These are phyloP conservation scores for Drosophila kuntzei DNA, from an alignment of 2,888 invertebrate species.

Conservation along the genomic window DNA sequence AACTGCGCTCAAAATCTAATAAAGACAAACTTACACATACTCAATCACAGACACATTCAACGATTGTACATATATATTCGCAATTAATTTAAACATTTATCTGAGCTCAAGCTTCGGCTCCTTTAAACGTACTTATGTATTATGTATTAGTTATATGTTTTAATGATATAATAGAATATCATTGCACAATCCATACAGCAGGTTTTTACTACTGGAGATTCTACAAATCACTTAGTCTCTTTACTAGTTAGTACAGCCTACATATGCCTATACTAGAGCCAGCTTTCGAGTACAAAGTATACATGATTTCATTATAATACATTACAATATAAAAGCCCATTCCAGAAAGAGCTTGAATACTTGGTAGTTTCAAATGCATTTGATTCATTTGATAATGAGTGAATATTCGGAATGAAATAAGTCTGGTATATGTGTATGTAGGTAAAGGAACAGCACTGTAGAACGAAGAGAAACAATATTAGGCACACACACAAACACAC, in stretches of 20 bases:
- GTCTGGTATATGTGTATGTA: constrained; percentile 27
- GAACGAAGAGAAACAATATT: constrained; percentile 18
- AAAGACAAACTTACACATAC: constrained; percentile 17
- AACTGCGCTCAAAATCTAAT: constrained; percentile 47
- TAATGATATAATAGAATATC: constrained; percentile 34
- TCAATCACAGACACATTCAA: constrained; percentile 10
- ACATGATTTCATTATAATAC: background rate
- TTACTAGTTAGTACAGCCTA: constrained; percentile 14
- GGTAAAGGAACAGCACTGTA: constrained; percentile 34
- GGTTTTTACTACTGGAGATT: constrained; percentile 28
- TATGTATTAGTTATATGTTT: constrained; percentile 23
- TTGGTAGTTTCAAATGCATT: constrained; percentile 3
- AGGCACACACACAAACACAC: constrained; percentile 19
- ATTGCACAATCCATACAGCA: constrained; percentile 26
- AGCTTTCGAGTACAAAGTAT: constrained; percentile 2
- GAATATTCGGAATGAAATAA: background rate
- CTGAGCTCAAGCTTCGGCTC: constrained; percentile 48
- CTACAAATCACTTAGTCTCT: constrained; percentile 36
- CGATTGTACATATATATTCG: constrained; percentile 33
- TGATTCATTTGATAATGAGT: constrained; percentile 4
- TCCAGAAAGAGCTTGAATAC: background rate
- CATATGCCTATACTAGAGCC: constrained; percentile 16
- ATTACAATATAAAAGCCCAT: background rate
- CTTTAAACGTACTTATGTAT: constrained; percentile 31
- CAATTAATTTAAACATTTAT: constrained; percentile 29